A percentile compares a stretch with the other conserved stretches of the same genome.
phyloP scores from a whole-genome alignment of 2,113 vertebrate genomes.

The Hippopotamus amphibius region DNA sequence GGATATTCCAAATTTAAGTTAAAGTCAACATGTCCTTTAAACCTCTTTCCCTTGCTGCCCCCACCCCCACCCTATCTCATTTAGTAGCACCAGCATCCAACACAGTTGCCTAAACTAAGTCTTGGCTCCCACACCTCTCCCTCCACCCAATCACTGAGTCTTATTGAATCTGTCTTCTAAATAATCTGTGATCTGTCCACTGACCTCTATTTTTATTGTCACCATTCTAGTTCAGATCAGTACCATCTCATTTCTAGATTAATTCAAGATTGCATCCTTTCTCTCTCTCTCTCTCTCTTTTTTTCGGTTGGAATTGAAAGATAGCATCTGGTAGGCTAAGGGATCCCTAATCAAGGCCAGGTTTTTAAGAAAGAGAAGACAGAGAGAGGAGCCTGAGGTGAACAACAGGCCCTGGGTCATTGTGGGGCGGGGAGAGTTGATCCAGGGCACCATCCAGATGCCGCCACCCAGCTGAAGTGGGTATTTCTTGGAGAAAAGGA shows the following conservation, averaged over 20 bases:
- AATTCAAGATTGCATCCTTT: not conserved
- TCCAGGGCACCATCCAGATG: too few species aligned
- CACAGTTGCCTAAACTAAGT: not conserved
- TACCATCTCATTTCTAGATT: constrained; percentile 1
- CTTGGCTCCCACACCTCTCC: not conserved
- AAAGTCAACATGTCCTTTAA: not conserved
- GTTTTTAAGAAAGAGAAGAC: not conserved
- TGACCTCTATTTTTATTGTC: not conserved
- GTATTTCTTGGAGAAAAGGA: not conserved
- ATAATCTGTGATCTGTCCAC: not conserved
- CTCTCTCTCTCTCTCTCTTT: too few species aligned
- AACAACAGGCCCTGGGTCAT: not conserved
- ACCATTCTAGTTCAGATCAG: not conserved
- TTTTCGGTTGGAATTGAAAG: not conserved
- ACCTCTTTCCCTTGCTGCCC: not conserved
- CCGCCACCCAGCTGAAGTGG: not conserved
- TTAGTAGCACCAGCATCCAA: not conserved
- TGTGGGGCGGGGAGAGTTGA: not conserved
- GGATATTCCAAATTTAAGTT: not conserved
- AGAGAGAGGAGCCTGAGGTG: not conserved
- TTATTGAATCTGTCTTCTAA: not conserved
- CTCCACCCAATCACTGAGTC: not conserved
- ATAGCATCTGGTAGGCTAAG: not conserved
- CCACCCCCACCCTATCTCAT: not conserved
- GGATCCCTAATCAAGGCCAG: not conserved